Conservation (phyloP, 1,140 invertebrate species). For the Ostrea edulis region DNA sequence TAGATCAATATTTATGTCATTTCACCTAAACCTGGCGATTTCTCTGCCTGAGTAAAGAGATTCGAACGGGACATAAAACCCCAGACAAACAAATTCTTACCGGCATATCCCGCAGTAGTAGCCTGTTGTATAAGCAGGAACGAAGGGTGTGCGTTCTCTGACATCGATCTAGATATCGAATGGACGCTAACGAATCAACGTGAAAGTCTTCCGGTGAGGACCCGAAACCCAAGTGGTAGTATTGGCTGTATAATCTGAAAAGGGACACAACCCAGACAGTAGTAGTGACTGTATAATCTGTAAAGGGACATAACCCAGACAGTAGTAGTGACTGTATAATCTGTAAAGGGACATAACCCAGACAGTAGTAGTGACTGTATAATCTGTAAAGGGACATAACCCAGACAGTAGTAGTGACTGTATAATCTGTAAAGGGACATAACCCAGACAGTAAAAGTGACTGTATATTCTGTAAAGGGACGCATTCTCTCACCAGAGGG, state of each 20-base stretch:
- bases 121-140: slow-evolving; percentile 6
- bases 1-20: no score
- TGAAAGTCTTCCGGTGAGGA: not conserved
- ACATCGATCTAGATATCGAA: not conserved
- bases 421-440: not conserved
- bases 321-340: not conserved
- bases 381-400: not conserved
- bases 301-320: not conserved
- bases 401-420: not conserved
- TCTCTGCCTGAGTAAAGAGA: not conserved
- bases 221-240: slow-evolving; percentile 25
- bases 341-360: not conserved
- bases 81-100: not conserved
- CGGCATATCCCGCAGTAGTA: not conserved
- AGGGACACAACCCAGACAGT: not conserved
- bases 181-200: not conserved
- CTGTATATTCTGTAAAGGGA: not conserved
- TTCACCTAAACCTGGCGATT: no score
- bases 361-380: not conserved
- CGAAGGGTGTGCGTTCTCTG: not conserved
- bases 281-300: not conserved
- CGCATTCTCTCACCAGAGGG: no score
- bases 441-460: not conserved
- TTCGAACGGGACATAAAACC: not conserved
- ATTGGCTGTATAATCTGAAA: slow-evolving; percentile 43